Evolutionary conservation across 2,113 vertebrate species (phyloP).

Genomic region (Sylvilagus bachmani): DNA sequence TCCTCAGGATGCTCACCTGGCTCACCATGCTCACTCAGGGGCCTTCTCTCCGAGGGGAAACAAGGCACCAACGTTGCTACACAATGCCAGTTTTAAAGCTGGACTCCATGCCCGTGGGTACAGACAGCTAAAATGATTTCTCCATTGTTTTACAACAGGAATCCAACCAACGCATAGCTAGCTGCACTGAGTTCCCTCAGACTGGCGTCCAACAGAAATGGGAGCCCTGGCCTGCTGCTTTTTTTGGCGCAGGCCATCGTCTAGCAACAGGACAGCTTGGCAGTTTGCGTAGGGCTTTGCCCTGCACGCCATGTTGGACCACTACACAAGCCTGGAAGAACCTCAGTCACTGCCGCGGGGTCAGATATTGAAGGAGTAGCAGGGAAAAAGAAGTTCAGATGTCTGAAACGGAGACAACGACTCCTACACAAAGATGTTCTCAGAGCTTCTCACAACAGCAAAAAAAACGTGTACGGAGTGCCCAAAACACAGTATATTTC

Average conservation of each 20-base stretch:
- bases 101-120: not conserved
- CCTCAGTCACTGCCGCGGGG: not conserved
- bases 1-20: not conserved
- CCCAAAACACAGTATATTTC: constrained; percentile 4
- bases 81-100: constrained; percentile 17
- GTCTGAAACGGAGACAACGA: not conserved
- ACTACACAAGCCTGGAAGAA: constrained; percentile 14
- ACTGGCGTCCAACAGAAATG: not conserved
- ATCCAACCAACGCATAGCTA: not conserved
- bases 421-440: constrained; percentile 4
- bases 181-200: not conserved
- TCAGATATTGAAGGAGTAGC: not conserved
- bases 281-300: not conserved
- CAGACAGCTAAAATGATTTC: constrained; percentile 18
- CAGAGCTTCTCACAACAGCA: not conserved
- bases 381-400: constrained; percentile 7
- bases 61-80: not conserved
- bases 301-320: not conserved
- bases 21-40: not conserved
- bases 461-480: not conserved
- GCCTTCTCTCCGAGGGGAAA: not conserved
- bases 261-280: not conserved
- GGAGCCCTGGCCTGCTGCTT: not conserved
- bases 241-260: not conserved
- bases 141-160: constrained; percentile 26